A percentile compares a stretch with the other conserved stretches of the same genome.
Conservation (phyloP, 2,888 invertebrate genomes). For the Stomorhina lunata region DNA sequence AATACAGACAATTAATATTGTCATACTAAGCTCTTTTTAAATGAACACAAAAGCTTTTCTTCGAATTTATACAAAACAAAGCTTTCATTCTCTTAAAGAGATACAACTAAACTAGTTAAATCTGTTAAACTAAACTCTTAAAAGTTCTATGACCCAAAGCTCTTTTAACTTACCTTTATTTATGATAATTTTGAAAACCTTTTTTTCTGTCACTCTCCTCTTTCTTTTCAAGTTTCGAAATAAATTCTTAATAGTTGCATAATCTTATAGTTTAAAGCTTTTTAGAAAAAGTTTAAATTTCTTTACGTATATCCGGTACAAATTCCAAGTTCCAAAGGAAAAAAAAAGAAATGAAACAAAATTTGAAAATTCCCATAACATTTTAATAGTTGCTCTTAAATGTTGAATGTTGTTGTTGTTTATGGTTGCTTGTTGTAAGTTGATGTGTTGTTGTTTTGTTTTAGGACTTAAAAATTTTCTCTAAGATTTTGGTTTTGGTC, state of each 20-base stretch:
- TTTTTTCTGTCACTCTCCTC: slow-evolving; percentile 5
- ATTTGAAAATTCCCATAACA: slow-evolving; percentile 36
- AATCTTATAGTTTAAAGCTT: slow-evolving; percentile 45
- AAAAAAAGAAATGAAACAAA: slow-evolving; percentile 4
- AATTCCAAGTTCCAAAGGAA: neutral
- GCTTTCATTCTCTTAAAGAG: no score
- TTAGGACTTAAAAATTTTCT: slow-evolving; percentile 44
- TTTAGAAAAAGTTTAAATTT: slow-evolving; percentile 23
- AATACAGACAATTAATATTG: no score
- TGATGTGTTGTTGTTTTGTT: slow-evolving; percentile 28
- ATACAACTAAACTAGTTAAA: no score
- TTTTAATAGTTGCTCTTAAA: slow-evolving; percentile 22
- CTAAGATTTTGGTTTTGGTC: slow-evolving; percentile 62
- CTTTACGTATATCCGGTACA: slow-evolving; percentile 63
- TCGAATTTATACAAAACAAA: no score
- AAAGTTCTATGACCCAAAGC: no score
- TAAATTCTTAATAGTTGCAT: slow-evolving; percentile 20
- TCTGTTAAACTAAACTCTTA: no score
- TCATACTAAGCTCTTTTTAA: no score
- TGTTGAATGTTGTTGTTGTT: slow-evolving; percentile 54
- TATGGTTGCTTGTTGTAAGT: slow-evolving; percentile 15
- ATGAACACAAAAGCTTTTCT: no score
- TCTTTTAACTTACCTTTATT: slow-evolving; percentile 43
- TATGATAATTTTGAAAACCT: slow-evolving; percentile 5
- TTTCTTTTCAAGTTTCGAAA: neutral